A percentile compares a stretch with the other conserved stretches of the same genome.
Evolutionary conservation across 1,140 invertebrate species (phyloP).

Genomic region (Drosophila cardini): DNA sequence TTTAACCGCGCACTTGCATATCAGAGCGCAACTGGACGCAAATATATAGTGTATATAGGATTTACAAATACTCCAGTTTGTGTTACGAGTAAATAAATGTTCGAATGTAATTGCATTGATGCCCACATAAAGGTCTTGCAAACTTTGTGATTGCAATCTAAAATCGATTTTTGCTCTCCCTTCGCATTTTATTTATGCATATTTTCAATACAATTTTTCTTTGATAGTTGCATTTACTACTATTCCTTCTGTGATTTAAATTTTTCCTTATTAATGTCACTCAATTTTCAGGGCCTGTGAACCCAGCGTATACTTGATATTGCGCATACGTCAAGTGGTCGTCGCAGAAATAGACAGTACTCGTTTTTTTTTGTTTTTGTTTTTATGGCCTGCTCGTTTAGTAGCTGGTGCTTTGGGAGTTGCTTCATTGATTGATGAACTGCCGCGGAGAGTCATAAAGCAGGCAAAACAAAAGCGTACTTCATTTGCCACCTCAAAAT

Average conservation of each 20-base stretch:
- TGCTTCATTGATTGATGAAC: constrained; percentile 57
- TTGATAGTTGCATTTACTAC: neutral
- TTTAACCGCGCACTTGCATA: constrained; percentile 41
- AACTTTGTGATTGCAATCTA: constrained; percentile 25
- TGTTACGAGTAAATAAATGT: constrained; percentile 9
- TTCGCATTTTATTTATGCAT: constrained; percentile 34
- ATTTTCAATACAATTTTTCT: constrained; percentile 6
- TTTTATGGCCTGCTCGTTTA: constrained; percentile 44
- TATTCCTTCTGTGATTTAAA: constrained; percentile 20
- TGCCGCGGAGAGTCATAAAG: constrained; percentile 52
- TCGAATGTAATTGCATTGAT: constrained; percentile 51
- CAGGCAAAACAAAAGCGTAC: constrained; percentile 43
- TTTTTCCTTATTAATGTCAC: constrained; percentile 39
- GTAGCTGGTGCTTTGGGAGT: constrained; percentile 24
- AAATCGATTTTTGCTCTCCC: constrained; percentile 5
- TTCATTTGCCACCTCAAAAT: constrained; percentile 39
- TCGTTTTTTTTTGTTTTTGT: constrained; percentile 6
- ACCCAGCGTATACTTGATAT: constrained; percentile 16
- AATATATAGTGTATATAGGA: constrained; percentile 7
- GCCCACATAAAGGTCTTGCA: constrained; percentile 23
- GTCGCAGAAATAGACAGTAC: constrained; percentile 26
- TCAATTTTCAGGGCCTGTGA: constrained; percentile 13
- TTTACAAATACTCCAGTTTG: neutral
- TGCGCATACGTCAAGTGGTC: constrained; percentile 45
- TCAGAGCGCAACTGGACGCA: constrained; percentile 24